Percentiles rank a stretch among this genome's conserved stretches.
Evolutionary conservation across 37 sponge, comb jelly and placozoan species (phyloP).

Genomic region (Geodia barretti): DNA sequence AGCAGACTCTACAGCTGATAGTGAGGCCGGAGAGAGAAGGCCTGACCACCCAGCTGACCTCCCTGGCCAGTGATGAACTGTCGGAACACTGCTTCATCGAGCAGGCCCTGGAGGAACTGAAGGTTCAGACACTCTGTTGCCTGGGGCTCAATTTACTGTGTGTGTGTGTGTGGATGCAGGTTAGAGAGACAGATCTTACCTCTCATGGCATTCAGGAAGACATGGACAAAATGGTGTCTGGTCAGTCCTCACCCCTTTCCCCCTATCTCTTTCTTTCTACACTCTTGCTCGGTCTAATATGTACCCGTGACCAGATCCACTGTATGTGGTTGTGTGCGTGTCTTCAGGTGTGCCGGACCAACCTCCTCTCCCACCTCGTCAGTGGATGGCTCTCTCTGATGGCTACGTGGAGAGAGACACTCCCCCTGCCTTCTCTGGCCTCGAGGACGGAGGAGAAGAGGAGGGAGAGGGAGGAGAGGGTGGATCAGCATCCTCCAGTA

Average conservation of each 20-base stretch:
- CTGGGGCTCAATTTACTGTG: no score
- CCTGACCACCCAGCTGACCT: constrained; percentile 33
- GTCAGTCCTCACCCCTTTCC: no score
- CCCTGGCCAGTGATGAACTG: constrained; percentile 39
- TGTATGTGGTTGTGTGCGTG: background rate
- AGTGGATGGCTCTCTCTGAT: constrained; percentile 14
- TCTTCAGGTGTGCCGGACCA: background rate
- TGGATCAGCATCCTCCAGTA: background rate
- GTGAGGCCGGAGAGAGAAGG: constrained; percentile 41
- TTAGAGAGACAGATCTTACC: no score
- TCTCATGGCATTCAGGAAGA: no score
- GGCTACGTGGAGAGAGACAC: constrained; percentile 8
- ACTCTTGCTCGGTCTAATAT: no score
- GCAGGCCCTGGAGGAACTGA: constrained; percentile 53
- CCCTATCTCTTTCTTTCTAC: no score
- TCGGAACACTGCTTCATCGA: constrained; percentile 73
- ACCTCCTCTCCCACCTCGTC: background rate
- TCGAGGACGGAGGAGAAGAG: constrained; percentile 19
- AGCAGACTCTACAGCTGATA: constrained; percentile 38
- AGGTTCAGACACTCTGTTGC: no score
- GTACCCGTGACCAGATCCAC: background rate
- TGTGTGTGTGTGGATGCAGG: no score
- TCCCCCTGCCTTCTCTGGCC: constrained; percentile 58
- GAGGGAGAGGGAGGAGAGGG: background rate
- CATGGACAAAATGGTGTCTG: no score